Conservation (phyloP, 2,888 invertebrate genomes). For the Pseudanteris insignis region DNA sequence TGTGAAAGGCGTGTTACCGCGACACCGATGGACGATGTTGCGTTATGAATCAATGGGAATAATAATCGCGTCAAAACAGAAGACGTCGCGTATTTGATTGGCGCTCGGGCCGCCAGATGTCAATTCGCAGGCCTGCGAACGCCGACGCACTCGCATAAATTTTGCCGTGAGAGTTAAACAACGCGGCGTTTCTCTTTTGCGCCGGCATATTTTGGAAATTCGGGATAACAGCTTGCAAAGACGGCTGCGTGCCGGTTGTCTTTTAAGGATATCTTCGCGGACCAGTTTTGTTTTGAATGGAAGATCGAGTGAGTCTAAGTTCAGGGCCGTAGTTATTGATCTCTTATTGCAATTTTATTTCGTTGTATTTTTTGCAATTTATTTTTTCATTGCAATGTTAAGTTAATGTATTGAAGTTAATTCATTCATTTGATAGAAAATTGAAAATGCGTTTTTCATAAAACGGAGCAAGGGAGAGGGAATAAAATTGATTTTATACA, state of each 20-base stretch:
- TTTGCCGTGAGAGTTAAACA: conserved; percentile 17
- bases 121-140: conserved; percentile 19
- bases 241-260: conserved; percentile 22
- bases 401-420: no score
- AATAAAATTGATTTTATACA: no score
- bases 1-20: conserved; percentile 11
- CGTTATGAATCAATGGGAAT: conserved; percentile 38
- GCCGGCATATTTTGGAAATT: conserved; percentile 21
- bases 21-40: conserved; percentile 6
- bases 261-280: conserved; percentile 33
- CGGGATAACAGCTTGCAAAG: conserved; percentile 18
- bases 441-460: no score
- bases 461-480: no score
- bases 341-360: no score
- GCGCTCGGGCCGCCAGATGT: conserved; percentile 28
- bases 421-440: no score
- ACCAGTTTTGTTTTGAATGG: conserved; percentile 39
- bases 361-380: no score
- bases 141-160: conserved; percentile 31
- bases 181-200: conserved; percentile 1
- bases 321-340: conserved; percentile 15
- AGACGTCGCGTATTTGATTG: conserved; percentile 26
- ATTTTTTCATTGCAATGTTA: no score
- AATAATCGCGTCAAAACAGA: conserved; percentile 33
- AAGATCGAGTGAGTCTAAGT: conserved; percentile 28